Conservation (phyloP, 2,797 vertebrate species). For the Vipera ursinii region DNA sequence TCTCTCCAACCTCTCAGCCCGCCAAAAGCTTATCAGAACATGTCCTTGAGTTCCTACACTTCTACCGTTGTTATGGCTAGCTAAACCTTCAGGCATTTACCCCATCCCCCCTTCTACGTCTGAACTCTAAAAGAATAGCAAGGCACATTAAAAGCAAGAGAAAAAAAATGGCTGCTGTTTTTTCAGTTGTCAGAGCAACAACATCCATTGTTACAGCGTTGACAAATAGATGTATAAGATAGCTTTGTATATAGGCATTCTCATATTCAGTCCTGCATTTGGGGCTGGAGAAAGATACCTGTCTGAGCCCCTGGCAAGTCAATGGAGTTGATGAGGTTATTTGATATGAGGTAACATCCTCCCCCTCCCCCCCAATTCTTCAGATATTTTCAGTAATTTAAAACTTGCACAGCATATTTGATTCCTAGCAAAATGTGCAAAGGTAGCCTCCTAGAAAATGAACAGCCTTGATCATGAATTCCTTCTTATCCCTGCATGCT, state of each 20-base stretch:
- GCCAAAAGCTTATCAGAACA: too few relatives aligned
- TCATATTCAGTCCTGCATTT: neutral
- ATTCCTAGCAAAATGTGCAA: neutral
- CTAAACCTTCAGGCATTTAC: too few relatives aligned
- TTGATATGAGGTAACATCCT: neutral
- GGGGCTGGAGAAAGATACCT: too few relatives aligned
- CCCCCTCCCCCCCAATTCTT: neutral
- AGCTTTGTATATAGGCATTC: neutral
- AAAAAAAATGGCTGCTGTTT: too few relatives aligned
- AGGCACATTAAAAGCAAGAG: too few relatives aligned
- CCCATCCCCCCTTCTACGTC: too few relatives aligned
- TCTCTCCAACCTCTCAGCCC: too few relatives aligned
- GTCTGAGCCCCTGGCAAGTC: neutral
- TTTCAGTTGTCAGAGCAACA: too few relatives aligned
- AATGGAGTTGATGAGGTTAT: neutral
- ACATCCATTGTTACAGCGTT: too few relatives aligned
- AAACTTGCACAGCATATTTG: neutral
- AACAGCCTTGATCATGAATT: neutral
- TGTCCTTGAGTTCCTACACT: too few relatives aligned
- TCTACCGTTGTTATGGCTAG: too few relatives aligned
- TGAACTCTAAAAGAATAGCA: too few relatives aligned
- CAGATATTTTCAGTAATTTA: neutral
- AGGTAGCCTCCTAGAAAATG: neutral
- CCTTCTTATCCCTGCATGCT: neutral
- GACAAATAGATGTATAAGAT: neutral